phyloP scores from a whole-genome alignment of 2,113 vertebrate species.

The Lepus timidus region DNA sequence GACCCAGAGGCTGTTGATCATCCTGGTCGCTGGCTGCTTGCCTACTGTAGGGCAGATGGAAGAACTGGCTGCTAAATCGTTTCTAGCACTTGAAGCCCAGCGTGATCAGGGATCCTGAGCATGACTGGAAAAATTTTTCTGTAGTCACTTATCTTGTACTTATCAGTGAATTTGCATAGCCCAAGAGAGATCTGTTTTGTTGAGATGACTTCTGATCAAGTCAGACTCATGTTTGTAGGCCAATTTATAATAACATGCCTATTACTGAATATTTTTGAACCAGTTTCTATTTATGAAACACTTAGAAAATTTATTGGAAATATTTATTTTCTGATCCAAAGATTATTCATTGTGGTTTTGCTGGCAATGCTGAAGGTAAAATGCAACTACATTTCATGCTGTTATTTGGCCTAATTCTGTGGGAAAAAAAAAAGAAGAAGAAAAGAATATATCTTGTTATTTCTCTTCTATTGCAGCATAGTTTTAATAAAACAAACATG shows the following conservation, averaged over 20 bases:
- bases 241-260: slow-evolving; percentile 47
- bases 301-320: slow-evolving; percentile 77
- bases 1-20: slow-evolving; percentile 80
- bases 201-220: slow-evolving; percentile 59
- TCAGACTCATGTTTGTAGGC: slow-evolving; percentile 75
- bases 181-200: slow-evolving; percentile 64
- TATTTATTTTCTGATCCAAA: slow-evolving; percentile 71
- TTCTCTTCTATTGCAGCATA: not conserved
- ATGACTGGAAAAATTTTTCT: slow-evolving; percentile 79
- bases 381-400: not conserved
- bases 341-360: slow-evolving; percentile 57
- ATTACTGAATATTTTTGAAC: slow-evolving; percentile 51
- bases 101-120: slow-evolving; percentile 78
- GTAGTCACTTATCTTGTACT: slow-evolving; percentile 78
- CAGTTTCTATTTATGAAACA: slow-evolving; percentile 67
- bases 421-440: not conserved
- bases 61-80: slow-evolving; percentile 77
- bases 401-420: slow-evolving; percentile 23
- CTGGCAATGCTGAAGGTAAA: slow-evolving; percentile 48
- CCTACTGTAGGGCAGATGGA: slow-evolving; percentile 87
- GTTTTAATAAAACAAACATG: not conserved
- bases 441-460: not conserved
- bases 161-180: slow-evolving; percentile 66
- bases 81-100: slow-evolving; percentile 79
- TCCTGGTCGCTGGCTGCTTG: slow-evolving; percentile 84